Percentiles rank a stretch among this genome's conserved stretches.
Evolutionary conservation across 2,888 invertebrate genomes (phyloP).

Genomic region (Plemyria rubiginata): DNA sequence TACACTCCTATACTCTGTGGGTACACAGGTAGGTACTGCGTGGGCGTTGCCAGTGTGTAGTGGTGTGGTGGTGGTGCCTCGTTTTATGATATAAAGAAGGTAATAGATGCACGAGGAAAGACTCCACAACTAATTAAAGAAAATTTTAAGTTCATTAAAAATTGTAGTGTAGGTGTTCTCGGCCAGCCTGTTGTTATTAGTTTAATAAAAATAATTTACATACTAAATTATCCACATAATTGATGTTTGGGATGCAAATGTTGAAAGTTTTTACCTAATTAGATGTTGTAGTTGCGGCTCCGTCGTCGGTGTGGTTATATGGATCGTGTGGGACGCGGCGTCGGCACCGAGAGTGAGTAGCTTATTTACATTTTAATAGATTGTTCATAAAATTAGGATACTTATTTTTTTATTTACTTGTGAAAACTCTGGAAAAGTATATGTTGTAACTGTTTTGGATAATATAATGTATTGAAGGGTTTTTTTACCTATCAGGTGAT

Average conservation of each 20-base stretch:
- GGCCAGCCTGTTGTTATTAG: conserved; percentile 9
- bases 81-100: background rate
- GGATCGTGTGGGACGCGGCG: background rate
- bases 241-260: conserved; percentile 18
- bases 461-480: too few relatives aligned
- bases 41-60: too few relatives aligned
- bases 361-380: background rate
- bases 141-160: conserved; percentile 13
- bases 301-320: conserved; percentile 5
- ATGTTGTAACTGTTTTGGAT: background rate
- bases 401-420: background rate
- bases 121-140: conserved; percentile 16
- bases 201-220: conserved; percentile 13
- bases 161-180: conserved; percentile 9
- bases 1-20: background rate
- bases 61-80: too few relatives aligned
- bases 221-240: conserved; percentile 19
- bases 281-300: conserved; percentile 3
- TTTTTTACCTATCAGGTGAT: too few relatives aligned
- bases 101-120: background rate
- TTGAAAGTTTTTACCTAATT: conserved; percentile 18
- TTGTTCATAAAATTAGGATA: background rate
- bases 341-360: too few relatives aligned
- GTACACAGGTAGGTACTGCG: too few relatives aligned
- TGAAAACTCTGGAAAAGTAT: background rate